Conservation (phyloP, 2,888 invertebrate species). For the Agonopterix arenella region DNA sequence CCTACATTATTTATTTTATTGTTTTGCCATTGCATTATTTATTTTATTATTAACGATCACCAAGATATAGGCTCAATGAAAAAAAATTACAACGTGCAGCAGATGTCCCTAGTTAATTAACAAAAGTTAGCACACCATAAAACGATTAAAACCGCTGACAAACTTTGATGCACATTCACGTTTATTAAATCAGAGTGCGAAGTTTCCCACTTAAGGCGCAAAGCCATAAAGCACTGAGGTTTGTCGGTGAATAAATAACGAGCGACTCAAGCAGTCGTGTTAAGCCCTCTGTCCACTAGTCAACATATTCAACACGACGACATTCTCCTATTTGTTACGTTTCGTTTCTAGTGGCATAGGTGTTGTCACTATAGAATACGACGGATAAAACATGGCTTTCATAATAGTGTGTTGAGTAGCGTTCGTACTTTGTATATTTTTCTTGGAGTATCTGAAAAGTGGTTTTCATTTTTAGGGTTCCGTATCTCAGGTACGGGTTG, state of each 20-base stretch:
- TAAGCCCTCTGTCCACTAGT: constrained; percentile 20
- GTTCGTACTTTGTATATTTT: not conserved
- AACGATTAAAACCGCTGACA: constrained; percentile 10
- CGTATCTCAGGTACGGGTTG: too few species aligned
- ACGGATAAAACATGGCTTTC: not conserved
- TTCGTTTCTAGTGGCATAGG: not conserved
- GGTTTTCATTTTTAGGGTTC: too few species aligned
- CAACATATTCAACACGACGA: constrained; percentile 6
- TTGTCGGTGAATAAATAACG: constrained; percentile 50
- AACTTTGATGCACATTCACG: constrained; percentile 10
- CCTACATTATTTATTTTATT: too few species aligned
- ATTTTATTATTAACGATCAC: too few species aligned
- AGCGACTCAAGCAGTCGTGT: constrained; percentile 21
- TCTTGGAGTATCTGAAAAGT: too few species aligned
- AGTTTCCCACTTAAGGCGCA: constrained; percentile 34
- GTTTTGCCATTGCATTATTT: too few species aligned
- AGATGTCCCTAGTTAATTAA: too few species aligned
- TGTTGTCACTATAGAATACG: not conserved
- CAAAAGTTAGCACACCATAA: not conserved
- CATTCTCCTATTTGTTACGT: constrained; percentile 1
- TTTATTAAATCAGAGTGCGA: constrained; percentile 41
- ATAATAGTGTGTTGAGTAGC: not conserved
- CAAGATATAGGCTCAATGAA: too few species aligned
- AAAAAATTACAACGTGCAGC: too few species aligned
- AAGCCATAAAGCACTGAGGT: constrained; percentile 38